Base-by-base conservation (phyloP, 2,113 vertebrate species). In the Seriola dumerili region DNA sequence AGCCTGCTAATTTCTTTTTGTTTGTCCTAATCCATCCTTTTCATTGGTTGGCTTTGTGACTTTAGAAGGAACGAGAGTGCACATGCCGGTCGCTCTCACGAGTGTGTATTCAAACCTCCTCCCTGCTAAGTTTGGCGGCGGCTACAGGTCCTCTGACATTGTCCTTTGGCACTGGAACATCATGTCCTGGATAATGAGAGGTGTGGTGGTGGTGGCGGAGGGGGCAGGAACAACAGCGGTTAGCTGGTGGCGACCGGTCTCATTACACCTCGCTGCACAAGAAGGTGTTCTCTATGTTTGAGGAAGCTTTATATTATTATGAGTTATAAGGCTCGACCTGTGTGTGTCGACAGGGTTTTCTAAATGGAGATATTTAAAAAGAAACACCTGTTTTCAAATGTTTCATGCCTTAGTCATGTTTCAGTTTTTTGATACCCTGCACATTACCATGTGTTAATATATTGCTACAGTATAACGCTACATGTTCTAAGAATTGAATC, bases 161-260 rank as follows among this genome's bases (percentile, higher is more conserved):
- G 79, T 80, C 69, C 79, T 78, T 79, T 74, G 73, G 29, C 57
- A 66, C 61, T 79, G 85, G 93, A 87, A 94, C 92, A 93, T 74
- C 72, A 70, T 85, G 93, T 88, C 84, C 93, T 92, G 83, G 78
- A 89, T 87, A 80, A 81, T 68, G 36, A 85, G 57, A 83, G 69
- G 40, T 54, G 73, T 25, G 57, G 21, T 23, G 21, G 69, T 25
- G 19, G 73, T 11, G 57, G 64, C 13, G 70, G 55, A 50, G 38
- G 63, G 72, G 58, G 52, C 50, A 34, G 78, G 46, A n/a, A 64
- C 58, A 83, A 55, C 46, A 68, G 61, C 36, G 48, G 48, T 16
- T 36, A 48, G 46, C 11, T 70, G 50, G 63, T 32, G 48, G 73
- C 0, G 17, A 50, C 58, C 46, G 34, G 55, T 86, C 21, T 81